Conservation (phyloP, 2,888 invertebrate genomes). For the Boloria euphrosyne region DNA sequence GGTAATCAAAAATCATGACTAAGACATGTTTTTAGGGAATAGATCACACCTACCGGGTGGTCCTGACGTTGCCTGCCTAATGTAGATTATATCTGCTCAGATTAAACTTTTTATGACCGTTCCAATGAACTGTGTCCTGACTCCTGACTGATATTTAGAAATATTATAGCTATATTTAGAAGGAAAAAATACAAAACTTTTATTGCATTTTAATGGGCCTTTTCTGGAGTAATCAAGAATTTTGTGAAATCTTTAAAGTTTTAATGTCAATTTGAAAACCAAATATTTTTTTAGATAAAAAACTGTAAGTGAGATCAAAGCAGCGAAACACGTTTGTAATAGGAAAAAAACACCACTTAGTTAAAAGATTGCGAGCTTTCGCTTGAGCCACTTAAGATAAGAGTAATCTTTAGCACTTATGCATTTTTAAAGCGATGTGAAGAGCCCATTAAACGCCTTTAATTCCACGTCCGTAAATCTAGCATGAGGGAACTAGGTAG, state of each 20-base stretch:
- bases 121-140: slow-evolving; percentile 51
- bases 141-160: slow-evolving; percentile 25
- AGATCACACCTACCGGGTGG: slow-evolving; percentile 36
- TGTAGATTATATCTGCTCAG: slow-evolving; percentile 43
- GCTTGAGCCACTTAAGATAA: slow-evolving; percentile 51
- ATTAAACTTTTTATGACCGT: slow-evolving; percentile 56
- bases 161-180: slow-evolving; percentile 39
- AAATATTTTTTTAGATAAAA: slow-evolving; percentile 15
- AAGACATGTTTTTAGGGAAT: slow-evolving; percentile 46
- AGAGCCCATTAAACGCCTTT: slow-evolving; percentile 46
- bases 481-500: slow-evolving; percentile 54
- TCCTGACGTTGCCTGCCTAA: slow-evolving; percentile 49
- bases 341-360: slow-evolving; percentile 41
- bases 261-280: slow-evolving; percentile 12
- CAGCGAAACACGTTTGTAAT: slow-evolving; percentile 35
- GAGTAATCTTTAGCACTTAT: slow-evolving; percentile 48
- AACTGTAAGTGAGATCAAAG: slow-evolving; percentile 28
- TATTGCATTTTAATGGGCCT: slow-evolving; percentile 23
- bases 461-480: slow-evolving; percentile 54
- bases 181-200: slow-evolving; percentile 13
- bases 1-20: slow-evolving; percentile 46
- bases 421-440: slow-evolving; percentile 51
- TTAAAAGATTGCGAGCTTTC: slow-evolving; percentile 44
- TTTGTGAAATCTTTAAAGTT: not conserved
- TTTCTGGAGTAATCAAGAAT: slow-evolving; percentile 15